Evolutionary conservation across 2,888 invertebrate species (phyloP), one percentile per base, ranked within the genome.

Genomic region (Merodon equestris): DNA sequence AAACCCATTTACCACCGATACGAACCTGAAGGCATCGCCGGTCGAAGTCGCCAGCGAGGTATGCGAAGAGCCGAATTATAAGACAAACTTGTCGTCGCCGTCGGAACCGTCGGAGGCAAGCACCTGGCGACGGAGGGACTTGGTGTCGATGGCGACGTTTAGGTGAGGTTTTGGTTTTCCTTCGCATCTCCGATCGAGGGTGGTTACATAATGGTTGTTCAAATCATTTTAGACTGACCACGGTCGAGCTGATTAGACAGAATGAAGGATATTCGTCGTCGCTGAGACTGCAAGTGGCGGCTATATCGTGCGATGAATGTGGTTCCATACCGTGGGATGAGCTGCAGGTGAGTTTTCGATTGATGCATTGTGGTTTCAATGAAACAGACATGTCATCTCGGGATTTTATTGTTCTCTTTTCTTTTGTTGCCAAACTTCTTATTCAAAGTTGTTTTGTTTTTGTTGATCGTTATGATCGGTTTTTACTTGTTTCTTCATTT

Each of bases 281-380:
- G 0, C 90, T 94, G 45, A 93, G 93, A 85, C 85, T 94, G 48
- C 93, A 94, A 88, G 91, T 94, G 40, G 91, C 93, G 9, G 91
- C 94, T 82, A 89, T 97, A 5, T 91, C 91, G 27, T 93, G 93
- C 58, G 95, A 96, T 84, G 97, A 97, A 88, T 96, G 96, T 85
- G 92, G 93, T 44, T 93, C 95, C 45, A 96, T 97, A 86, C 95
- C 95, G 0, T 97, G 96, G 94, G 97, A 97, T 86, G 97, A 97
- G 89, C 94, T 98, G 90, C 97, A 97, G 94, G 96, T 96, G 89
- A 64, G 84, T 68, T 27, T 27, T 27, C 27, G 27, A 27, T 7
- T 27, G 27, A 4, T 7, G 27, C 27, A 27, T 27, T 27, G 27
- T 2, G 27, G 7, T n/a, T n/a, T n/a, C n/a, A n/a, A n/a, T n/a